Evolutionary conservation across 2,888 invertebrate species (phyloP).

Genomic region (Zele albiditarsus): DNA sequence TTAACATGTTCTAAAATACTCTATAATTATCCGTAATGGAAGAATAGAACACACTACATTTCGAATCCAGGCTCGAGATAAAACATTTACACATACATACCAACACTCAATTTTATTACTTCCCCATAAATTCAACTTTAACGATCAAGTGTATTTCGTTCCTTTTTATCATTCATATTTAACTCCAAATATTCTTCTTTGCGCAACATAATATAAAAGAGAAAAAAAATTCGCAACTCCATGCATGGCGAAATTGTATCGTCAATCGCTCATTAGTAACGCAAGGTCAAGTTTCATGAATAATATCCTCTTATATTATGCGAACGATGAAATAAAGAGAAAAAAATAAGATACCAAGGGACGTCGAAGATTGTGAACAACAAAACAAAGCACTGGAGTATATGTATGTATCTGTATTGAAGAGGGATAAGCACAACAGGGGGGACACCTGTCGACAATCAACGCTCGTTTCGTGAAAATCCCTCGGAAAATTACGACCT

Average conservation of each 20-base stretch:
- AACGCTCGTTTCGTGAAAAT: constrained; percentile 46
- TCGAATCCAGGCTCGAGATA: too few relatives aligned
- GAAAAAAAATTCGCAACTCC: not conserved
- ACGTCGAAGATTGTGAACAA: constrained; percentile 8
- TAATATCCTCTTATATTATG: constrained; percentile 19
- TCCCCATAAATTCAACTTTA: too few relatives aligned
- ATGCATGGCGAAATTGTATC: too few relatives aligned
- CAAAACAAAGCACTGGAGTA: constrained; percentile 29
- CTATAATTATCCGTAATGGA: too few relatives aligned
- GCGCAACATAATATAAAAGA: too few relatives aligned
- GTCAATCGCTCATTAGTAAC: not conserved
- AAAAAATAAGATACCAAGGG: constrained; percentile 3
- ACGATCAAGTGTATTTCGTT: too few relatives aligned
- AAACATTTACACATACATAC: too few relatives aligned
- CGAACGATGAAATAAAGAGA: constrained; percentile 24
- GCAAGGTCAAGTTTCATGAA: not conserved
- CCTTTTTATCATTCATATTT: too few relatives aligned
- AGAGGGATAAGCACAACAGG: constrained; percentile 30
- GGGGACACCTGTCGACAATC: constrained; percentile 50
- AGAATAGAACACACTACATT: too few relatives aligned
- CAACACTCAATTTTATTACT: too few relatives aligned
- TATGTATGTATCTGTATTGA: not conserved
- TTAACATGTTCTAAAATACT: too few relatives aligned
- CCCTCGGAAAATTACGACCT: constrained; percentile 31
- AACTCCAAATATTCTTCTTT: too few relatives aligned